Percentiles rank a stretch among this genome's conserved stretches.
Conservation (phyloP, 2,888 invertebrate species). For the Encarsia formosa region DNA sequence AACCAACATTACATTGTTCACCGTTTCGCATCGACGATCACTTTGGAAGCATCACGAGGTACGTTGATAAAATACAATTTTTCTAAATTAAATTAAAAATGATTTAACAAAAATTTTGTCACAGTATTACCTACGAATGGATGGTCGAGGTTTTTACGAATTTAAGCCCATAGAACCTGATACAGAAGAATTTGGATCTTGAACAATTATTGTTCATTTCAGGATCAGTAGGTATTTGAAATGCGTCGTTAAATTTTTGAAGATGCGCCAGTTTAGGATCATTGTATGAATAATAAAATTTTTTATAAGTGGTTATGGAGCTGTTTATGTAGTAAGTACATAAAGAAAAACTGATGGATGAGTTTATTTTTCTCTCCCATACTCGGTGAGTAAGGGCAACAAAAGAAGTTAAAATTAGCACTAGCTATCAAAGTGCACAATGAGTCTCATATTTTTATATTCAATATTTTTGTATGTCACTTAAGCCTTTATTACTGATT, state of each 20-base stretch:
- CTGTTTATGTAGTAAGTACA: conserved; percentile 9
- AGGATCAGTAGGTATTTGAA: conserved; percentile 11
- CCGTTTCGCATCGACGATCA: conserved; percentile 94
- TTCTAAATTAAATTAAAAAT: neutral
- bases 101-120: neutral
- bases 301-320: conserved; percentile 24
- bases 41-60: conserved; percentile 96
- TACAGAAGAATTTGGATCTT: conserved; percentile 92
- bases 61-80: conserved; percentile 16
- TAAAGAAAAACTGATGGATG: conserved; percentile 6
- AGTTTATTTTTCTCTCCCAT: conserved; percentile 7
- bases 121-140: conserved; percentile 88
- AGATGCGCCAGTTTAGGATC: conserved; percentile 9
- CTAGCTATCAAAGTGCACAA: conserved; percentile 5
- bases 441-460: conserved; percentile 25
- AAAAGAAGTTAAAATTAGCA: conserved; percentile 5
- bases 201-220: conserved; percentile 50
- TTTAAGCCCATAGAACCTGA: conserved; percentile 82
- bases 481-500: conserved; percentile 8
- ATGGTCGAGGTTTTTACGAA: conserved; percentile 86
- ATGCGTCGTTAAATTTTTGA: conserved; percentile 4
- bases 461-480: conserved; percentile 19
- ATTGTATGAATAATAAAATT: conserved; percentile 8
- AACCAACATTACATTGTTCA: conserved; percentile 87
- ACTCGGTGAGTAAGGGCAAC: conserved; percentile 1